Conservation (phyloP, 2,888 invertebrate genomes). For the Leptopterna dolabrata region DNA sequence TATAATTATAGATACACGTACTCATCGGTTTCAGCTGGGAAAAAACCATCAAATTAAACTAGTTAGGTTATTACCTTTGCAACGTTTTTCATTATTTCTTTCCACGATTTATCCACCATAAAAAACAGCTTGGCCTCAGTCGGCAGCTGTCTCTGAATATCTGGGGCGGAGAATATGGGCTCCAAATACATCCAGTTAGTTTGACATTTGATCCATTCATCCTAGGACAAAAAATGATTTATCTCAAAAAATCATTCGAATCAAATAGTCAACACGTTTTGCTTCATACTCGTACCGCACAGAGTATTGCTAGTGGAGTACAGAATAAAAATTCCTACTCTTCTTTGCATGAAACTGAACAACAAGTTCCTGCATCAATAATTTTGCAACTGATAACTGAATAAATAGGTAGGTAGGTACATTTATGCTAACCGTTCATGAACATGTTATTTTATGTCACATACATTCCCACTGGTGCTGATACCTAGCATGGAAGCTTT, state of each 20-base stretch:
- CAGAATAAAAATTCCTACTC: background rate
- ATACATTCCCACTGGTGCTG: no score
- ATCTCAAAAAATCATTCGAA: slow-evolving; percentile 29
- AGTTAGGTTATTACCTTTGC: slow-evolving; percentile 72
- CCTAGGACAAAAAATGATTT: slow-evolving; percentile 70
- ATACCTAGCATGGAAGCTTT: no score
- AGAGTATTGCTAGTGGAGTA: no score
- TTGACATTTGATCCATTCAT: slow-evolving; percentile 90
- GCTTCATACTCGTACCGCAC: background rate
- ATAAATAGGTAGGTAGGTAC: no score
- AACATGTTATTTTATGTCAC: no score
- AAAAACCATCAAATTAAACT: background rate
- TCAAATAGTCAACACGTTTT: background rate
- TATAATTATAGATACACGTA: no score
- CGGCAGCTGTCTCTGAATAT: slow-evolving; percentile 92
- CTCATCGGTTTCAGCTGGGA: no score
- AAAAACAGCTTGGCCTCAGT: slow-evolving; percentile 88
- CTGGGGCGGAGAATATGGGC: slow-evolving; percentile 93
- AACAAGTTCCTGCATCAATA: no score
- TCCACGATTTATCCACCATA: slow-evolving; percentile 89
- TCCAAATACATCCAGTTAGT: slow-evolving; percentile 95
- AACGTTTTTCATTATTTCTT: slow-evolving; percentile 85
- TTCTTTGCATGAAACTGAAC: background rate
- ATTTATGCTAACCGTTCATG: no score
- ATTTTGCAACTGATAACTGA: no score